These are phyloP conservation scores for Synanthedon vespiformis DNA, from an alignment of 2,888 invertebrate genomes.

Conservation along the genomic window DNA sequence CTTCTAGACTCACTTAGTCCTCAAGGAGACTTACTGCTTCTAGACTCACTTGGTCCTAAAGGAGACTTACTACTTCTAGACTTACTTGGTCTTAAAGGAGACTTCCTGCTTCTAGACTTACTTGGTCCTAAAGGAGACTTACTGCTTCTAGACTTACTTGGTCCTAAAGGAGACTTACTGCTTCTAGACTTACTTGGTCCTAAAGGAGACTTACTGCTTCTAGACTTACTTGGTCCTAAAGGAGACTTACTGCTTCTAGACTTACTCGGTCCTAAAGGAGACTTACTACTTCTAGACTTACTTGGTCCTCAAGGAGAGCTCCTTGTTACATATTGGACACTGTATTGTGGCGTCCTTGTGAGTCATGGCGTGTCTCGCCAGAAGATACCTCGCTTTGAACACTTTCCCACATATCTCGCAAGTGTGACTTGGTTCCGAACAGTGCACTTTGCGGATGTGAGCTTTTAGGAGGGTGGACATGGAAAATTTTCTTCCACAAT, in stretches of 20 bases:
- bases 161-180: no score
- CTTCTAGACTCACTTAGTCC: no score
- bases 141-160: no score
- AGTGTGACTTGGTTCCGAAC: constrained; percentile 10
- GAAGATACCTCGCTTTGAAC: constrained; percentile 18
- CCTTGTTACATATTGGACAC: constrained; percentile 18
- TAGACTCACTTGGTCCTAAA: no score
- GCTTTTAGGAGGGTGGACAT: constrained; percentile 13
- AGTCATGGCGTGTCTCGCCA: constrained; percentile 13
- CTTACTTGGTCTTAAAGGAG: no score
- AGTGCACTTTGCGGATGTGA: constrained; percentile 24
- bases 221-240: no score
- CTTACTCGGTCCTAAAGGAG: not conserved
- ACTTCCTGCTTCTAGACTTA: no score
- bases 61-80: no score
- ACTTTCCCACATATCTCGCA: constrained; percentile 19
- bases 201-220: no score
- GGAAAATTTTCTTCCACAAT: constrained; percentile 15
- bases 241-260: no score
- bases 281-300: constrained; percentile 3
- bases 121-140: no score
- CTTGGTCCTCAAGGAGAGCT: constrained; percentile 22
- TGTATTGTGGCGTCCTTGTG: constrained; percentile 10
- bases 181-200: constrained; percentile 16
- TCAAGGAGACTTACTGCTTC: no score